These are phyloP conservation scores for Pachycephus smyrnensis DNA, from an alignment of 2,888 invertebrate genomes.

Conservation along the genomic window DNA sequence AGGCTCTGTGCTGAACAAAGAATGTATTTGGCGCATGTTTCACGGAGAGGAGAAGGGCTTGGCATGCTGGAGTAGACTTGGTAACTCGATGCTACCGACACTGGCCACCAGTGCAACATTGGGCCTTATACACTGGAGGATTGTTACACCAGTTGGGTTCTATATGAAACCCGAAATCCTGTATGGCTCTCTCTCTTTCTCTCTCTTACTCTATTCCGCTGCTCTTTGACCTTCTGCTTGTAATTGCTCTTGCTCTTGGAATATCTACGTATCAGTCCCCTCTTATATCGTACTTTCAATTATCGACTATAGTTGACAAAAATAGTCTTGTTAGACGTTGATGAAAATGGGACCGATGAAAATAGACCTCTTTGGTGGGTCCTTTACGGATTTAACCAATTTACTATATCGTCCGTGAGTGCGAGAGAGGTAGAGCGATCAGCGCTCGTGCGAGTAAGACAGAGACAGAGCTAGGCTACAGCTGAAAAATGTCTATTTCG, in stretches of 20 bases:
- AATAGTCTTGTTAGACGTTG: not conserved
- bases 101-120: slow-evolving; percentile 11
- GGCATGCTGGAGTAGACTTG: slow-evolving; percentile 13
- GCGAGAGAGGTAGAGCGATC: not conserved
- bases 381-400: too few species aligned
- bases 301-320: not conserved
- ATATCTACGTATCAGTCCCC: not conserved
- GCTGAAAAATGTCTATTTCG: too few species aligned
- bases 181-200: slow-evolving; percentile 1
- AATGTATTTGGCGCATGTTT: slow-evolving; percentile 48
- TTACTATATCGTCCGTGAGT: too few species aligned
- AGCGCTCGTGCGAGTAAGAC: not conserved
- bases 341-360: too few species aligned
- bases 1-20: slow-evolving; percentile 38
- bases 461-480: too few species aligned
- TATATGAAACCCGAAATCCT: not conserved
- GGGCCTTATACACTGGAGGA: not conserved
- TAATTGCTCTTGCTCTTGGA: not conserved
- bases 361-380: too few species aligned
- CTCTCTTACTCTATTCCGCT: slow-evolving; percentile 23
- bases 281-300: not conserved
- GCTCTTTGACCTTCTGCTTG: not conserved
- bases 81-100: slow-evolving; percentile 53
- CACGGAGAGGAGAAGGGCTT: not conserved
- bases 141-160: not conserved